Evolutionary conservation across 1,140 invertebrate genomes (phyloP).

Genomic region (Drosophila micromelanica): DNA sequence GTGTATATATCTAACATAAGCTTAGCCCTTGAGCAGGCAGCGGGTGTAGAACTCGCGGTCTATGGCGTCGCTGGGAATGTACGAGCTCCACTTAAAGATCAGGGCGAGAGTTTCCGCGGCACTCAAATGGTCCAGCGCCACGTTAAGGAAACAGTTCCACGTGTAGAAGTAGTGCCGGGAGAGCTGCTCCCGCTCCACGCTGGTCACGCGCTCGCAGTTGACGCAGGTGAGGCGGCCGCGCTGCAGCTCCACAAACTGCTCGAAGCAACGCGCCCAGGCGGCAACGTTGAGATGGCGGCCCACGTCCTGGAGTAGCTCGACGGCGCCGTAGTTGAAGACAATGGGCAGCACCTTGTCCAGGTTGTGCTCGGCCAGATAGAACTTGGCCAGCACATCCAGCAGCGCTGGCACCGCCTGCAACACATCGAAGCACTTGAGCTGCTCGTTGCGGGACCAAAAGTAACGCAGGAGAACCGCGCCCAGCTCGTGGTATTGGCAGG

Average conservation of each 20-base stretch:
- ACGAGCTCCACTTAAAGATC: conserved; percentile 81
- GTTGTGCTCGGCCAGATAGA: conserved; percentile 77
- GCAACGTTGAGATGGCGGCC: conserved; percentile 60
- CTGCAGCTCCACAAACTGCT: conserved; percentile 78
- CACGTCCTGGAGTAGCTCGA: conserved; percentile 68
- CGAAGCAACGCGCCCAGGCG: conserved; percentile 78
- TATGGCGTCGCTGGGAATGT: conserved; percentile 82
- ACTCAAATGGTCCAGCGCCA: conserved; percentile 69
- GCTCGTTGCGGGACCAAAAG: conserved; percentile 81
- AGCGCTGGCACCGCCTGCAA: conserved; percentile 72
- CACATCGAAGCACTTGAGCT: conserved; percentile 81
- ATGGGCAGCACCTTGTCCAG: conserved; percentile 78
- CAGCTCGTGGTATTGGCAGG: conserved; percentile 75
- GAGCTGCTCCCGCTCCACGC: conserved; percentile 70
- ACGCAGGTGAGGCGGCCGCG: conserved; percentile 69
- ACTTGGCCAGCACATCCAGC: conserved; percentile 76
- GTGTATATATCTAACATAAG: conserved; percentile 10
- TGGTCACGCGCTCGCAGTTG: conserved; percentile 74
- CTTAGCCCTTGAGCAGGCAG: conserved; percentile 74
- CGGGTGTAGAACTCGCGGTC: conserved; percentile 81
- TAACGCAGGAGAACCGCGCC: conserved; percentile 75
- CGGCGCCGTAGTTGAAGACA: conserved; percentile 73
- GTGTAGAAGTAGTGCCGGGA: conserved; percentile 78
- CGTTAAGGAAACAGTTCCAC: conserved; percentile 81
- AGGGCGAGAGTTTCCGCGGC: conserved; percentile 70